These are phyloP conservation scores for Garrulus glandarius DNA, from an alignment of 2,797 vertebrate species.

Conservation along the genomic window DNA sequence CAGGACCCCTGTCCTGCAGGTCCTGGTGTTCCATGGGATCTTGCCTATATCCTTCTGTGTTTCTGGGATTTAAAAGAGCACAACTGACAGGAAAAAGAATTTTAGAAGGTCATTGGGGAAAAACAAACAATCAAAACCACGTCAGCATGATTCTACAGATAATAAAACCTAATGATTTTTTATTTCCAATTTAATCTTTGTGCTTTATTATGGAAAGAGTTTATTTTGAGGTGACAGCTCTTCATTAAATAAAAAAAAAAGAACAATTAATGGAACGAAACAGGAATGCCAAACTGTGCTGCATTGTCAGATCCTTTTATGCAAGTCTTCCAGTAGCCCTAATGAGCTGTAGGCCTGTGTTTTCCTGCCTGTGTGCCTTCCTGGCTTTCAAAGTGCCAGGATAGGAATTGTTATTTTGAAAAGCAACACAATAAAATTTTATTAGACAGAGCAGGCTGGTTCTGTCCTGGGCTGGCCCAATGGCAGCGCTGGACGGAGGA, in stretches of 20 bases:
- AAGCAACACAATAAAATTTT: constrained; percentile 40
- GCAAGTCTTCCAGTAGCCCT: neutral
- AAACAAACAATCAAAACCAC: neutral
- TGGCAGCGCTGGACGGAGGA: neutral
- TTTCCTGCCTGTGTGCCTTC: constrained; percentile 69
- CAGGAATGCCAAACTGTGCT: constrained; percentile 28
- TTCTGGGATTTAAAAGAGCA: neutral
- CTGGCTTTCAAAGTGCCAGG: constrained; percentile 53
- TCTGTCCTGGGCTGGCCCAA: constrained; percentile 34
- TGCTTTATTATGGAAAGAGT: constrained; percentile 9
- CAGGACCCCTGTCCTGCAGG: neutral
- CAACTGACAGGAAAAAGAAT: neutral
- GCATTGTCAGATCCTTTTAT: constrained; percentile 38
- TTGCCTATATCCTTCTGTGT: accelerated
- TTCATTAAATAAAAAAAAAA: neutral
- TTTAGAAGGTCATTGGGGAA: neutral
- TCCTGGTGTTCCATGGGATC: neutral
- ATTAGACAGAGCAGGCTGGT: constrained; percentile 9
- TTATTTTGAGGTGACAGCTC: neutral
- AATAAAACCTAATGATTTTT: neutral
- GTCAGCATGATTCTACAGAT: neutral
- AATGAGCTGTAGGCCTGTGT: constrained; percentile 45
- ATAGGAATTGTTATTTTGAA: constrained; percentile 49
- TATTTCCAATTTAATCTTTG: constrained; percentile 12
- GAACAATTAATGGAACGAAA: constrained; percentile 54